These are phyloP conservation scores for Brachionichthys hirsutus DNA, from an alignment of 2,113 vertebrate genomes.

Conservation along the genomic window DNA sequence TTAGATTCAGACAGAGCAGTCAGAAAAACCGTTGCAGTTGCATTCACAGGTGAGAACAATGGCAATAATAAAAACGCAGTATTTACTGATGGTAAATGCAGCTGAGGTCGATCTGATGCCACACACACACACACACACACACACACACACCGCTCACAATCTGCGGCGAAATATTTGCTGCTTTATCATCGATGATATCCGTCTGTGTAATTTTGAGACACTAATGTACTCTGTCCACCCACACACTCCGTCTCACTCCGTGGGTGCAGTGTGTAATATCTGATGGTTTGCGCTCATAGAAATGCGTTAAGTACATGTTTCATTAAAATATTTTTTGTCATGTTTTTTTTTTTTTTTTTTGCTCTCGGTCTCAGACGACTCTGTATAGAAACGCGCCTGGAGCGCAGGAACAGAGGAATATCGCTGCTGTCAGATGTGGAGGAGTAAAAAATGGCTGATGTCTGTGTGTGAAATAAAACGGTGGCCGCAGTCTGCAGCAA, in stretches of 20 bases:
- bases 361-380: conserved; percentile 29
- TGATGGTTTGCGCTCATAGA: conserved; percentile 49
- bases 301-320: conserved; percentile 57
- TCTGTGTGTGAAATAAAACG: conserved; percentile 9
- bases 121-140: no score
- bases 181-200: conserved; percentile 51
- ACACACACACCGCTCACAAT: conserved; percentile 9
- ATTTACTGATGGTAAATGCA: conserved; percentile 40
- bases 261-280: conserved; percentile 59
- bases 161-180: conserved; percentile 45
- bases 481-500: conserved; percentile 29
- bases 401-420: conserved; percentile 50
- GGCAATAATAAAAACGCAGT: conserved; percentile 36
- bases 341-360: conserved; percentile 18
- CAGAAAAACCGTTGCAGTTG: conserved; percentile 47
- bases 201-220: conserved; percentile 54
- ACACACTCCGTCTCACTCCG: conserved; percentile 46
- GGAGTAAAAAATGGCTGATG: conserved; percentile 52
- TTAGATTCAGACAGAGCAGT: conserved; percentile 52
- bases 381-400: conserved; percentile 45
- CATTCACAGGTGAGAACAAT: conserved; percentile 35
- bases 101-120: conserved; percentile 35
- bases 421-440: conserved; percentile 53
- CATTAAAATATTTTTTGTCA: conserved; percentile 24
- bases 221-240: conserved; percentile 62